A percentile compares a stretch with the other conserved stretches of the same genome.
These are phyloP conservation scores for Bombus ignitus DNA, from an alignment of 1,140 invertebrate genomes.

Conservation along the genomic window DNA sequence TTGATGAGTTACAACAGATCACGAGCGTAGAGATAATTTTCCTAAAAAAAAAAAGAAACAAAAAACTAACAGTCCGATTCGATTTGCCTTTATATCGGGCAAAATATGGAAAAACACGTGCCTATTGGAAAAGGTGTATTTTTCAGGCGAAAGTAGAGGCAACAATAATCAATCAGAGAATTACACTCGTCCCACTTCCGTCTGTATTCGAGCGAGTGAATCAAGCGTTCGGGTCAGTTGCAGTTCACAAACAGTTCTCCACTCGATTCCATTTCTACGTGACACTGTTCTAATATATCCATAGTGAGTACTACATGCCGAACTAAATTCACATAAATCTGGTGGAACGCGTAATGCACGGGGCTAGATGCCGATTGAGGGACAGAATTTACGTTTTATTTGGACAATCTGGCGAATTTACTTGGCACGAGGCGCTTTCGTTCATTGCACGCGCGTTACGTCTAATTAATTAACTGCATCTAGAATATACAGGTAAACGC, in stretches of 20 bases:
- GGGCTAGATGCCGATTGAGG: constrained; percentile 44
- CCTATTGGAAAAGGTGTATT: not conserved
- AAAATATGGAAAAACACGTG: not conserved
- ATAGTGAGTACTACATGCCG: constrained; percentile 50
- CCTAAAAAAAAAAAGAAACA: not conserved
- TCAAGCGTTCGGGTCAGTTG: constrained; percentile 10
- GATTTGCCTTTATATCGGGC: not conserved
- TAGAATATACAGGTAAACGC: not conserved
- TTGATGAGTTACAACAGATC: not conserved
- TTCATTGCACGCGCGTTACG: not conserved
- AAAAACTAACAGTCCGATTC: not conserved
- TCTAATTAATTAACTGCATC: constrained; percentile 26
- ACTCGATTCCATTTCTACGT: constrained; percentile 45
- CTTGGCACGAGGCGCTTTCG: not conserved
- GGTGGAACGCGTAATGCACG: constrained; percentile 55
- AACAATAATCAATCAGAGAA: constrained; percentile 12
- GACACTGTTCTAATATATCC: constrained; percentile 53
- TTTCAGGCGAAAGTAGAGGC: not conserved
- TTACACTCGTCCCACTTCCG: constrained; percentile 53
- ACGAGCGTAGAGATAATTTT: not conserved
- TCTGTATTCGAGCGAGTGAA: not conserved
- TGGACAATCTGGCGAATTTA: constrained; percentile 21
- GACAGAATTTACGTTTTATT: constrained; percentile 49
- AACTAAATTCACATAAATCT: constrained; percentile 64
- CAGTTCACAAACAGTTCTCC: constrained; percentile 37